Conservation (phyloP, 1,140 invertebrate genomes). For the Sesamia nonagrioides region DNA sequence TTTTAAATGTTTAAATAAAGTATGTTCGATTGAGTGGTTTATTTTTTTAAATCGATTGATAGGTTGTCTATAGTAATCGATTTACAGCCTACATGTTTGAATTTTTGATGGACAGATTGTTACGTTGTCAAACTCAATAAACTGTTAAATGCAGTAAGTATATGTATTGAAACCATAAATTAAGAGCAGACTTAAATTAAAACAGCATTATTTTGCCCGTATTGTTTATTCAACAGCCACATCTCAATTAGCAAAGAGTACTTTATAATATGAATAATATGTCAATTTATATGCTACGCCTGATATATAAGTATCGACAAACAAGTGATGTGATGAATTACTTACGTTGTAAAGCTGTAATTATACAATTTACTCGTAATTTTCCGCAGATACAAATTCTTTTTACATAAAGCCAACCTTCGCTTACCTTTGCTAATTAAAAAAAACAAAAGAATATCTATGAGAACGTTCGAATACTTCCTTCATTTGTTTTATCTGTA, state of each 20-base stretch:
- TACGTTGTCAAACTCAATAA: too few relatives aligned
- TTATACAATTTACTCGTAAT: conserved; percentile 1
- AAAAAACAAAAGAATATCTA: not conserved
- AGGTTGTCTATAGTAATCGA: not conserved
- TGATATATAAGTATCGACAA: not conserved
- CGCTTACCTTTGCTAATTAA: not conserved
- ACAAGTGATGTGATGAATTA: conserved; percentile 20
- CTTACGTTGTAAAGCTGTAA: not conserved
- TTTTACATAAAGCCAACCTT: not conserved
- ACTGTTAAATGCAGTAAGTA: too few relatives aligned
- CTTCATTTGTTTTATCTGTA: not conserved
- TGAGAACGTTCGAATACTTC: conserved; percentile 6
- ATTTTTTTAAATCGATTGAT: conserved; percentile 5
- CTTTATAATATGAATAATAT: conserved; percentile 11
- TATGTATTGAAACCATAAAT: too few relatives aligned
- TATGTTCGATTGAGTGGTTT: conserved; percentile 1
- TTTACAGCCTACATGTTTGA: not conserved
- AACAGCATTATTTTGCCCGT: not conserved
- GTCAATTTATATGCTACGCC: not conserved
- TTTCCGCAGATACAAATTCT: not conserved
- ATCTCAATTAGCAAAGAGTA: conserved; percentile 7
- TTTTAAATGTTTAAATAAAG: conserved; percentile 22
- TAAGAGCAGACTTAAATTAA: not conserved
- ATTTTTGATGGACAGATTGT: too few relatives aligned
- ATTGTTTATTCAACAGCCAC: not conserved